These are phyloP conservation scores for Pelagia noctiluca DNA, from an alignment of 30 jellyfish, hydroid and myxozoan species.

Conservation along the genomic window DNA sequence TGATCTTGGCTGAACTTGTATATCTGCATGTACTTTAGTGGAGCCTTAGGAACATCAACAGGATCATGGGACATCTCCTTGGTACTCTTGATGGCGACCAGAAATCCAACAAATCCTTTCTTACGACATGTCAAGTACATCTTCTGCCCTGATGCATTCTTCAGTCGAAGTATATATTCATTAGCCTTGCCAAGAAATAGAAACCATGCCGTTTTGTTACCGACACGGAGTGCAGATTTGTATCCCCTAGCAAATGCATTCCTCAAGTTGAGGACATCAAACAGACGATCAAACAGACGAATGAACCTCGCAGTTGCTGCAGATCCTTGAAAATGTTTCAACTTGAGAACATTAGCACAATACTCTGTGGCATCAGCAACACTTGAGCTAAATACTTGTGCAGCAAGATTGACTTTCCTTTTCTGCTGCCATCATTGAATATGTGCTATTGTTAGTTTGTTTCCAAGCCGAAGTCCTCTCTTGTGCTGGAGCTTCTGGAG, in stretches of 20 bases:
- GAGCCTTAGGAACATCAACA: neutral
- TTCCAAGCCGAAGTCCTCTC: slow-evolving; percentile 13
- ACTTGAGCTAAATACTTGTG: slow-evolving; percentile 53
- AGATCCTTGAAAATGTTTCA: slow-evolving; percentile 37
- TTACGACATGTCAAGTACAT: slow-evolving; percentile 7
- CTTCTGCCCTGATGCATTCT: neutral
- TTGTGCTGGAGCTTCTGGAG: neutral
- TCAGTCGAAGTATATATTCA: neutral
- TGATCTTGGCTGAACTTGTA: too few species aligned
- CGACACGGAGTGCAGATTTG: slow-evolving; percentile 22
- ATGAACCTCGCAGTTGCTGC: slow-evolving; percentile 51
- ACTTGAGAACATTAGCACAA: slow-evolving; percentile 17
- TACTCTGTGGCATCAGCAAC: slow-evolving; percentile 59
- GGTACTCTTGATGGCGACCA: slow-evolving; percentile 1
- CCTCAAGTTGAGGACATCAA: slow-evolving; percentile 72
- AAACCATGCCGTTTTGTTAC: slow-evolving; percentile 15
- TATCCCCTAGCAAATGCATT: slow-evolving; percentile 69
- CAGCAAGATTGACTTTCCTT: slow-evolving; percentile 66
- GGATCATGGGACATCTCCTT: neutral
- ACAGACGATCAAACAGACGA: slow-evolving; percentile 40
- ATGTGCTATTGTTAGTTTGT: slow-evolving; percentile 12
- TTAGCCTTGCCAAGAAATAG: slow-evolving; percentile 1
- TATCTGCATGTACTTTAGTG: slow-evolving; percentile 16
- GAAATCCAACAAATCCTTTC: slow-evolving; percentile 14
- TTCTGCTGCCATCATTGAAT: slow-evolving; percentile 37